Evolutionary conservation across 2,113 vertebrate genomes (phyloP).

Genomic region (Elgaria multicarinata): DNA sequence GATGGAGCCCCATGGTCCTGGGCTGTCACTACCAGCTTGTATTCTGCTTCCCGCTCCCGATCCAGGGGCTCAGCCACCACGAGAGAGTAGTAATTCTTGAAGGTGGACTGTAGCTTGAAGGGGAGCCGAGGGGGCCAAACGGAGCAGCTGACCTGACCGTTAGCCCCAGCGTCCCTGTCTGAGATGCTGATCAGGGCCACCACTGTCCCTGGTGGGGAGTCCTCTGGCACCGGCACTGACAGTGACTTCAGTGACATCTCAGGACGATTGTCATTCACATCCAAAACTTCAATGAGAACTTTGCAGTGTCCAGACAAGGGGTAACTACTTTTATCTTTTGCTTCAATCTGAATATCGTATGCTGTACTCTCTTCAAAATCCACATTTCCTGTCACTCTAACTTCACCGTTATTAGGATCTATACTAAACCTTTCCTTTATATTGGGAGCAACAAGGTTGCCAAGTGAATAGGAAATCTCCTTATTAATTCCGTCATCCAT

Average conservation of each 20-base stretch:
- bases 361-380: slow-evolving; percentile 5
- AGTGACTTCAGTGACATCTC: slow-evolving; percentile 9
- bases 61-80: slow-evolving; percentile 3
- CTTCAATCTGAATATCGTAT: slow-evolving; percentile 1
- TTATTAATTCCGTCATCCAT: slow-evolving; percentile 75
- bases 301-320: background rate
- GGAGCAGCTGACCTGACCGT: slow-evolving; percentile 1
- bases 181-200: slow-evolving; percentile 7
- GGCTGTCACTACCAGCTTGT: background rate
- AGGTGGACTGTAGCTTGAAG: background rate
- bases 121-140: background rate
- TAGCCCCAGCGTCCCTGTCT: slow-evolving; percentile 9
- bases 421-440: slow-evolving; percentile 58
- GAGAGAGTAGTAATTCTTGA: slow-evolving; percentile 22
- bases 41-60: background rate
- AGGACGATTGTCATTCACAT: slow-evolving; percentile 15
- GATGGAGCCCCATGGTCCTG: slow-evolving; percentile 5
- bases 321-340: background rate
- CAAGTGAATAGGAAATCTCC: slow-evolving; percentile 66
- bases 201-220: background rate
- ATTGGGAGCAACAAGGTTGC: slow-evolving; percentile 4
- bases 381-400: slow-evolving; percentile 67
- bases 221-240: background rate
- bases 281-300: background rate
- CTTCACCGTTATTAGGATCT: slow-evolving; percentile 73